Base-by-base conservation (phyloP, 2,888 invertebrate species). In the Eristalis intricaria region DNA sequence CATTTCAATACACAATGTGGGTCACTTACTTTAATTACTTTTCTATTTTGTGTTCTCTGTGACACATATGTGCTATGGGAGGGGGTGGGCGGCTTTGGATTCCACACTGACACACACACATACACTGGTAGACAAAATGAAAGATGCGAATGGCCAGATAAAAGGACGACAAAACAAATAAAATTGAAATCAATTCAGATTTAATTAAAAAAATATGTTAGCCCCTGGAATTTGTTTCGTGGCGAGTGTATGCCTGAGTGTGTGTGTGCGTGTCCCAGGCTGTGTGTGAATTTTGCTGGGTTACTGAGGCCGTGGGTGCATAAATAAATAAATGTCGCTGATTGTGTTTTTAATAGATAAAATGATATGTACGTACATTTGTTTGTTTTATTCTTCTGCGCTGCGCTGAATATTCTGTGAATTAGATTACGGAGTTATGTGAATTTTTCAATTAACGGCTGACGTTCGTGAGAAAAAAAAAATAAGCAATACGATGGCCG, bases 11-110 rank as follows among this genome's bases (percentile, higher is more conserved):
- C 19, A 70, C 69, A 79, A 84, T 84, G 35, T 84, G 74, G 84
- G 84, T 79, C 79, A 84, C 65, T 75, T 75, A 84, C 69, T 79
- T 74, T 84, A 84, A 84, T 84, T 79, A 84, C 84, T 79, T 84
- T 84, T 84, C 69, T 29, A 74, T 79, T 73, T 78, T 73, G 58
- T 83, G 13, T 74, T 43, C 32, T 74, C 73, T 73, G 83, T 32
- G 32, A 32, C 32, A 70, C 50, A 70, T 73, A 61, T 64, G 60
- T 68, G 23, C 10, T 56, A 29, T 56, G 38, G 23, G 19, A 8
- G 10, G 22, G 23, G 19, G 56, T 4, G 1, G 58, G 15, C 0
- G 13, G 56, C 13, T 2, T 2, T 2, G 15, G 40, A 15, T 2
- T 2, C 40, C 15, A 10, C 22, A 10, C 29, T 4, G 0, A 8